Percentiles rank a stretch among this genome's conserved stretches.
These are phyloP conservation scores for Tetranychus urticae DNA, from an alignment of 1,140 invertebrate species.

Conservation along the genomic window DNA sequence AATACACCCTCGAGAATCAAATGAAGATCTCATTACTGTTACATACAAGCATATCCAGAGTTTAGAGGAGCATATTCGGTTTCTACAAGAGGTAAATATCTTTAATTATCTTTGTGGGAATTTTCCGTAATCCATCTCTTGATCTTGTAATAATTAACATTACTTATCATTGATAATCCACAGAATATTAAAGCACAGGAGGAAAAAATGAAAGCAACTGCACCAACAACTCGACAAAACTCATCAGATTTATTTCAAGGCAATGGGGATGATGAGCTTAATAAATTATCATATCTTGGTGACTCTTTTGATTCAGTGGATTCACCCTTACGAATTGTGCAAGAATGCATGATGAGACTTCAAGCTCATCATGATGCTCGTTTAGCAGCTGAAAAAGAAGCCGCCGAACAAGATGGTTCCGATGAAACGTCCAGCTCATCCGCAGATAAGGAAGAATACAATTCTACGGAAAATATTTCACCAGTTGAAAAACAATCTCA, in stretches of 20 bases:
- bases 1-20: constrained; percentile 72
- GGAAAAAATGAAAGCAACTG: background rate
- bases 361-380: constrained; percentile 1
- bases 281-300: background rate
- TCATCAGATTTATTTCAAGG: background rate
- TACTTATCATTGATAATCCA: background rate
- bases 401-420: background rate
- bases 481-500: too few relatives aligned
- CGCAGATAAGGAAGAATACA: too few relatives aligned
- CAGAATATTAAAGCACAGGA: background rate
- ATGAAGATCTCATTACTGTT: constrained; percentile 55
- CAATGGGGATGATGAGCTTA: background rate
- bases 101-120: background rate
- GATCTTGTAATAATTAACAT: background rate
- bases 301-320: constrained; percentile 8
- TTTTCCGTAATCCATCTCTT: too few relatives aligned
- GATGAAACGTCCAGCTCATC: background rate
- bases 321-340: constrained; percentile 6
- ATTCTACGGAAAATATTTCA: too few relatives aligned
- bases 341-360: constrained; percentile 9
- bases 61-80: constrained; percentile 64
- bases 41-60: constrained; percentile 60
- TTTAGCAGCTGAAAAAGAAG: background rate
- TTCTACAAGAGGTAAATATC: constrained; percentile 42
- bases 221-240: background rate